A percentile compares a stretch with the other conserved stretches of the same genome.
Conservation (phyloP, 2,797 vertebrate genomes). For the Coendou prehensilis region DNA sequence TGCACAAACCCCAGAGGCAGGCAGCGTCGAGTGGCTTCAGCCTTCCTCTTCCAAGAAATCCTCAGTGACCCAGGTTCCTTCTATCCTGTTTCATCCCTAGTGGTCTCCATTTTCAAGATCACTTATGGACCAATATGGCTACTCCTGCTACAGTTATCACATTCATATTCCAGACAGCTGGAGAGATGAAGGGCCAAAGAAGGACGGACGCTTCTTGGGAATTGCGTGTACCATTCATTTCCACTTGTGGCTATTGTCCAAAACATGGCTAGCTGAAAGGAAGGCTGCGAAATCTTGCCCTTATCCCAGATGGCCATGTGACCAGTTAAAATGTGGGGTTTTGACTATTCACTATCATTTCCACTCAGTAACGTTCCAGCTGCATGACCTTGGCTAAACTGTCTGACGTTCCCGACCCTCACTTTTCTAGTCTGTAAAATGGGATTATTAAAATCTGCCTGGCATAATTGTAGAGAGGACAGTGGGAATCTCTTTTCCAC, state of each 20-base stretch:
- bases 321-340: slow-evolving; percentile 1
- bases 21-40: background rate
- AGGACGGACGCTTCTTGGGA: background rate
- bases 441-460: slow-evolving; percentile 1
- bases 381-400: background rate
- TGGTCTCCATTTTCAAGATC: slow-evolving; percentile 37
- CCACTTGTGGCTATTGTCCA: background rate
- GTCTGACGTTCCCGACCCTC: background rate
- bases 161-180: background rate
- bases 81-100: background rate
- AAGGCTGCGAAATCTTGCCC: background rate
- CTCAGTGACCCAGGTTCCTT: background rate
- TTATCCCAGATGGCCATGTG: background rate
- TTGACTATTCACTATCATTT: slow-evolving; percentile 5
- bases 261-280: background rate
- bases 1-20: background rate
- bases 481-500: background rate
- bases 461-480: background rate
- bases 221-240: background rate
- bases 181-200: background rate
- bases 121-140: background rate
- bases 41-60: background rate
- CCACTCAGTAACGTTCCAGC: background rate
- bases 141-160: background rate
- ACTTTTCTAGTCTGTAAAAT: slow-evolving; percentile 15